phyloP scores from a whole-genome alignment of 1,140 invertebrate species.

The Hyles vespertilio region DNA sequence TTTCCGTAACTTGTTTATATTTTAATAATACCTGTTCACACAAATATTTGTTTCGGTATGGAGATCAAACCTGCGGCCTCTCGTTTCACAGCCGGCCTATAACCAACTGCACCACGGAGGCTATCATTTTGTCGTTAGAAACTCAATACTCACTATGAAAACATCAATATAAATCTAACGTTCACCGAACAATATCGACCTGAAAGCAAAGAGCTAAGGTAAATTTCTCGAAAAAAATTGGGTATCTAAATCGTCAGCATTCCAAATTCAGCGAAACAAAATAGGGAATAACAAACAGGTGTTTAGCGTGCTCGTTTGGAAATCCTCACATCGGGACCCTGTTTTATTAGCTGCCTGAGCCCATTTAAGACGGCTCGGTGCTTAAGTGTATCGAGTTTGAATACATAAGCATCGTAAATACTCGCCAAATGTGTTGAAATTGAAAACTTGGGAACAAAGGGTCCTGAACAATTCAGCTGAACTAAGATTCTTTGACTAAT shows the following conservation, averaged over 20 bases:
- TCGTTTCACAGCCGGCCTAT: too few relatives aligned
- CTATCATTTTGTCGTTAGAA: not conserved
- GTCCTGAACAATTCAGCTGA: conserved; percentile 8
- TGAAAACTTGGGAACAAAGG: conserved; percentile 18
- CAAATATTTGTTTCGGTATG: too few relatives aligned
- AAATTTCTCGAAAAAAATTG: not conserved
- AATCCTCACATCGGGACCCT: conserved; percentile 16
- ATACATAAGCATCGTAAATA: conserved; percentile 22
- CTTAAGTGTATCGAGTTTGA: conserved; percentile 20
- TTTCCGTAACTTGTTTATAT: too few relatives aligned
- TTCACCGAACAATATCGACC: not conserved
- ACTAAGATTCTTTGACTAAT: conserved; percentile 1
- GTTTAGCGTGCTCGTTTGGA: conserved; percentile 18
- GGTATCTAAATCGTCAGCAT: not conserved
- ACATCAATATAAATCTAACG: not conserved
- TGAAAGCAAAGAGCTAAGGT: not conserved
- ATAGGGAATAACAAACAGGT: conserved; percentile 28
- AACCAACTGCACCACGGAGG: not conserved
- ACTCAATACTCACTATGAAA: not conserved
- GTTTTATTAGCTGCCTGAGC: conserved; percentile 28
- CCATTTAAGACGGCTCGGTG: conserved; percentile 22
- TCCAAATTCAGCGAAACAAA: conserved; percentile 19
- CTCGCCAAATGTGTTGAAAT: conserved; percentile 21
- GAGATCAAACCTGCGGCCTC: too few relatives aligned
- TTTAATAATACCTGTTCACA: not conserved